Evolutionary conservation across 2,888 invertebrate genomes (phyloP).

Genomic region (Metopia argyrocephala): DNA sequence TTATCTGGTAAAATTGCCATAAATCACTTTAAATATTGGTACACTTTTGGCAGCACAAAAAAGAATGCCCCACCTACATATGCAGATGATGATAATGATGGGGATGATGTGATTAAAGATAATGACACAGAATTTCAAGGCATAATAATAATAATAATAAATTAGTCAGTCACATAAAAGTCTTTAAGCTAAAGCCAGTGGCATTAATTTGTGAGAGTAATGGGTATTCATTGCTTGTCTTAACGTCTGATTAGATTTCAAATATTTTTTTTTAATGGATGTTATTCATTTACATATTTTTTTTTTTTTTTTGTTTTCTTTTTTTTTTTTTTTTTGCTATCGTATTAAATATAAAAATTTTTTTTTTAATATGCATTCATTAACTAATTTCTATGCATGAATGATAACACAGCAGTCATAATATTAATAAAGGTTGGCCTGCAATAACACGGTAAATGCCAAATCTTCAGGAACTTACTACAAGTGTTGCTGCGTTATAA

Average conservation of each 20-base stretch:
- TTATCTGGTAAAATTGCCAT: constrained; percentile 22
- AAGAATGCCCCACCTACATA: background rate
- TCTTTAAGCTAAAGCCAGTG: background rate
- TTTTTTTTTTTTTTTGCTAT: too few species aligned
- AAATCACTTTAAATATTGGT: constrained; percentile 22
- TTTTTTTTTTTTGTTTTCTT: background rate
- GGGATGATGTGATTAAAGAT: background rate
- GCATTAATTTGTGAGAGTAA: background rate
- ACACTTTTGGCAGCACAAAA: background rate
- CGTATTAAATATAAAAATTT: too few species aligned
- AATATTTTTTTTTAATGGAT: background rate
- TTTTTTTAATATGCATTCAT: background rate
- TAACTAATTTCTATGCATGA: background rate
- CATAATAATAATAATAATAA: background rate
- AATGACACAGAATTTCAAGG: too few species aligned
- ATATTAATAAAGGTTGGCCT: too few species aligned
- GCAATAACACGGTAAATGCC: too few species aligned
- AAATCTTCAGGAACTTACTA: too few species aligned
- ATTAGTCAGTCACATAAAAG: background rate
- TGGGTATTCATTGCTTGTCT: background rate
- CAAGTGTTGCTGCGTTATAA: too few species aligned
- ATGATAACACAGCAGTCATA: background rate
- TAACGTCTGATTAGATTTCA: background rate
- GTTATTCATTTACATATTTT: background rate
- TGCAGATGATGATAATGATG: background rate